Evolutionary conservation across 2,797 vertebrate species (phyloP).

Genomic region (Esox masquinongy): DNA sequence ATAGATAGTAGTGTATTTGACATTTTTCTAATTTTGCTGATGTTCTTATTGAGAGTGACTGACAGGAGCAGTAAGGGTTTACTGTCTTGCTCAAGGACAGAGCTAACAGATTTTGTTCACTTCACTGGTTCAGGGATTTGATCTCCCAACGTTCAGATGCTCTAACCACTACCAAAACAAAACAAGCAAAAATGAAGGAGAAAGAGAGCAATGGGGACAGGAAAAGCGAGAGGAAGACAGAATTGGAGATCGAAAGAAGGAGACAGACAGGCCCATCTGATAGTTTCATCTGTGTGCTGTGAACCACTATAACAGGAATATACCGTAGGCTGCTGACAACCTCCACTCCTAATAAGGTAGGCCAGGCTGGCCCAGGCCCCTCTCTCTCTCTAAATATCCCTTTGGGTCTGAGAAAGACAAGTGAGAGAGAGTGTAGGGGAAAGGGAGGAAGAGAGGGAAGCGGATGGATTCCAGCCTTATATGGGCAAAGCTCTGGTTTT

Average conservation of each 20-base stretch:
- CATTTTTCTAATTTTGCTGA: too few relatives aligned
- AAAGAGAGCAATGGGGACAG: too few relatives aligned
- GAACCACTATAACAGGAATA: slow-evolving; percentile 62
- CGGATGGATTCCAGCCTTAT: slow-evolving; percentile 83
- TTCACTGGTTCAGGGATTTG: too few relatives aligned
- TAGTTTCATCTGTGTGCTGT: slow-evolving; percentile 65
- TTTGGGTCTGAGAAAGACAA: slow-evolving; percentile 74
- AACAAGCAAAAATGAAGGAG: too few relatives aligned
- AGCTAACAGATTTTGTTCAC: too few relatives aligned
- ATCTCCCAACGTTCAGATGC: too few relatives aligned
- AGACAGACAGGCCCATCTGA: slow-evolving; percentile 61
- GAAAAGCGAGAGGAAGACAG: too few relatives aligned
- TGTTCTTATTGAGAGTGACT: too few relatives aligned
- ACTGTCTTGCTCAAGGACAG: too few relatives aligned
- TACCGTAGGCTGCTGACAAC: slow-evolving; percentile 65
- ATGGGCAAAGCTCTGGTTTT: slow-evolving; percentile 81
- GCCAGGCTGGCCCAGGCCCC: slow-evolving; percentile 61
- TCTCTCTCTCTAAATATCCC: slow-evolving; percentile 85
- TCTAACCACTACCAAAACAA: too few relatives aligned
- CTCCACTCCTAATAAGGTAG: slow-evolving; percentile 83
- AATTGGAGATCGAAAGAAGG: slow-evolving; percentile 27
- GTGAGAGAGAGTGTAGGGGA: slow-evolving; percentile 62
- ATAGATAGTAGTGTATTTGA: too few relatives aligned
- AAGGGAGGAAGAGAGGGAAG: slow-evolving; percentile 75
- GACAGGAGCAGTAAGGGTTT: too few relatives aligned